Conservation (phyloP, 2,797 vertebrate species). For the Coregonus sp. region DNA sequence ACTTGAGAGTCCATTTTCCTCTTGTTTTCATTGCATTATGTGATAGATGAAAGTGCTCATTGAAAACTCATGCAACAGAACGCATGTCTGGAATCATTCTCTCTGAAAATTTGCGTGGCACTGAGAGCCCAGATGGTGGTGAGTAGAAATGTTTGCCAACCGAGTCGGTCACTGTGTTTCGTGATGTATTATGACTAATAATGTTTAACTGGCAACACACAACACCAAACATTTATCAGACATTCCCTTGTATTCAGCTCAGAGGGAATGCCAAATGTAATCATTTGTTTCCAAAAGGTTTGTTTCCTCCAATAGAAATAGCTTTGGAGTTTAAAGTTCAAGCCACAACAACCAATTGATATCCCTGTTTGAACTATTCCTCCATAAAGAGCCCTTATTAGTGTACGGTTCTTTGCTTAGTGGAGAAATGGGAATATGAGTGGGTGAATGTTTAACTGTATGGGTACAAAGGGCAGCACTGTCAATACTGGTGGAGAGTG, state of each 20-base stretch:
- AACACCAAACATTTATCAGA: neutral
- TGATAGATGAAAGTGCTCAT: conserved; percentile 29
- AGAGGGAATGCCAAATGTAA: neutral
- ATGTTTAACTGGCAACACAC: neutral
- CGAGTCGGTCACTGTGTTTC: no score
- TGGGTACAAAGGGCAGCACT: conserved; percentile 45
- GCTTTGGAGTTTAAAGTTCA: conserved; percentile 35
- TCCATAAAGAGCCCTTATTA: conserved; percentile 35
- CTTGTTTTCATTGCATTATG: conserved; percentile 23
- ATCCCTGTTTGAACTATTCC: conserved; percentile 27
- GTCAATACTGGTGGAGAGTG: conserved; percentile 17
- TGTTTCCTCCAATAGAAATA: neutral
- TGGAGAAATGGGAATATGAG: conserved; percentile 21
- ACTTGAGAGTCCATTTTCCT: conserved; percentile 6
- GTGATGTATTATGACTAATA: no score
- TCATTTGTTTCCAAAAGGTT: neutral
- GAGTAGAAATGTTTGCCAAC: no score
- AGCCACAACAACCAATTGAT: conserved; percentile 31
- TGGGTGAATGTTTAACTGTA: conserved; percentile 48
- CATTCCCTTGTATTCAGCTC: neutral
- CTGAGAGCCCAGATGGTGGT: no score
- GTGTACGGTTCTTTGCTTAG: conserved; percentile 26
- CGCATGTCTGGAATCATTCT: conserved; percentile 13
- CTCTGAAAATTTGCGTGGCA: neutral
- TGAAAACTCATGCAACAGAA: conserved; percentile 36